phyloP scores from a whole-genome alignment of 2,888 invertebrate genomes.

The Cheilosia pagana region DNA sequence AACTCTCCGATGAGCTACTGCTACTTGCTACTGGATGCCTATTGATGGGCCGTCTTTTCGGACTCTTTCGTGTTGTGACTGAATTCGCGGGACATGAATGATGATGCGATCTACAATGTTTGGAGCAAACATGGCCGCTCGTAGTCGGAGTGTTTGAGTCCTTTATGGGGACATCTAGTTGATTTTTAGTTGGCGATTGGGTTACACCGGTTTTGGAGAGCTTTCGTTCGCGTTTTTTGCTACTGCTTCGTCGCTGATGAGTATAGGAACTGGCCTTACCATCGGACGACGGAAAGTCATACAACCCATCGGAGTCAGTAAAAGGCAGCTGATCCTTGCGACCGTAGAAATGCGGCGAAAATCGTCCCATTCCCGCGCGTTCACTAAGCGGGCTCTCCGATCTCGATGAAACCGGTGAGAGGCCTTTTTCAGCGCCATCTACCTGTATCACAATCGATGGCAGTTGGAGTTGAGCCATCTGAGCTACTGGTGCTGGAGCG shows the following conservation, averaged over 20 bases:
- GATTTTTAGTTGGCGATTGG: constrained; percentile 80
- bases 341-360: constrained; percentile 90
- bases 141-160: constrained; percentile 77
- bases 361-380: constrained; percentile 87
- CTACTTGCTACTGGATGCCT: constrained; percentile 85
- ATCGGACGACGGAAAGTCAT: constrained; percentile 92
- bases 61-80: constrained; percentile 85
- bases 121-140: constrained; percentile 77
- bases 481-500: constrained; percentile 62
- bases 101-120: constrained; percentile 78
- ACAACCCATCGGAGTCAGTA: constrained; percentile 91
- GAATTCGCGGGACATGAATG: constrained; percentile 81
- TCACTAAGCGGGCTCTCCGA: constrained; percentile 92
- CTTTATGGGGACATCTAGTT: constrained; percentile 86
- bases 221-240: constrained; percentile 87
- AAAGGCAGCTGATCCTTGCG: constrained; percentile 87
- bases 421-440: constrained; percentile 85
- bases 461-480: constrained; percentile 85
- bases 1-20: constrained; percentile 86
- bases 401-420: constrained; percentile 90
- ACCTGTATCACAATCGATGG: constrained; percentile 86
- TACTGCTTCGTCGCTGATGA: constrained; percentile 86
- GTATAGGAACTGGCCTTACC: constrained; percentile 84
- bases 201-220: constrained; percentile 83
- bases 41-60: constrained; percentile 85